Evolutionary conservation across 2,888 invertebrate genomes (phyloP).

Genomic region (Pasiphila rectangulata): DNA sequence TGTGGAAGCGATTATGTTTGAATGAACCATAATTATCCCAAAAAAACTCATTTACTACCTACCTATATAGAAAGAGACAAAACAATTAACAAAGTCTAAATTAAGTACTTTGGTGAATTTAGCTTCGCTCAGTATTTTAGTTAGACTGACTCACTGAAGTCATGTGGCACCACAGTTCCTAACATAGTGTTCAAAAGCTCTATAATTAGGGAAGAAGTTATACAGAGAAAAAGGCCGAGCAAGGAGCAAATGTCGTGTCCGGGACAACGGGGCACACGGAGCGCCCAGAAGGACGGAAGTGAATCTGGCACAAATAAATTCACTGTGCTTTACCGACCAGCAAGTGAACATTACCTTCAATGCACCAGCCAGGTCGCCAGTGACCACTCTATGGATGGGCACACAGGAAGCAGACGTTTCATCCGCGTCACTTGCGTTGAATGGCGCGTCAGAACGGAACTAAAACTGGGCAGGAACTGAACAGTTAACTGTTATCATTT

Average conservation of each 20-base stretch:
- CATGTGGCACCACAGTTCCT: constrained; percentile 42
- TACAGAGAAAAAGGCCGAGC: constrained; percentile 73
- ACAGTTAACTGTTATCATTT: constrained; percentile 52
- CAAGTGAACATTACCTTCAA: constrained; percentile 4
- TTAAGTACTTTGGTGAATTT: no score
- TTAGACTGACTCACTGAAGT: constrained; percentile 66
- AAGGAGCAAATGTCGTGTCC: constrained; percentile 49
- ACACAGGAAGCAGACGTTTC: constrained; percentile 70
- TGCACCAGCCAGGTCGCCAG: constrained; percentile 47
- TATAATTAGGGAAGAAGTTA: constrained; percentile 72
- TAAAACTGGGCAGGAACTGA: constrained; percentile 64
- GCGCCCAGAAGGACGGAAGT: constrained; percentile 74
- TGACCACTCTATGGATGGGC: constrained; percentile 51
- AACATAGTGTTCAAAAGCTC: constrained; percentile 48
- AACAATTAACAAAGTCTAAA: no score
- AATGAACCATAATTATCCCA: background rate
- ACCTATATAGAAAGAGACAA: no score
- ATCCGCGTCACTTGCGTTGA: constrained; percentile 45
- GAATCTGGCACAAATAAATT: constrained; percentile 69
- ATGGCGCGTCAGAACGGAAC: constrained; percentile 54
- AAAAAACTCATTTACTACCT: no score
- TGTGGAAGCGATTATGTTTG: constrained; percentile 22
- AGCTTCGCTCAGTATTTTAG: constrained; percentile 38
- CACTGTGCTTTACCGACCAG: constrained; percentile 51
- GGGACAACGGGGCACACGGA: constrained; percentile 16